Evolutionary conservation across 1,140 invertebrate genomes (phyloP), one percentile per base, ranked within the genome.

Genomic region (Drosophila kanapiae): DNA sequence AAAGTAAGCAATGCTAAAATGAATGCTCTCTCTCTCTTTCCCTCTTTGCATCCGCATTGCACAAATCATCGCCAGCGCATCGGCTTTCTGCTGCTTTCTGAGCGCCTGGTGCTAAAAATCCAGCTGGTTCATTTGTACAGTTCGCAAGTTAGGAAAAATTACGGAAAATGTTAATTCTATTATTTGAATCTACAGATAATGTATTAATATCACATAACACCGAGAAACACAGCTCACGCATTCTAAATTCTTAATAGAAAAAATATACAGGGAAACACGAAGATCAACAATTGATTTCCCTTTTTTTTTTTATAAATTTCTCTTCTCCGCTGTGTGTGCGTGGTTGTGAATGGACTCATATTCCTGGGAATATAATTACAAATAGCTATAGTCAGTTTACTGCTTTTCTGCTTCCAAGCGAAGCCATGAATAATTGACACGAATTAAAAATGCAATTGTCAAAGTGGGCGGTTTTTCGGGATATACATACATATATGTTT

Each of bases 391-490:
- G 31, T 38, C 37, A 31, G 14, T 33, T 51, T 67, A 29, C 42
- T 13, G 9, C 31, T 37, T 45, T 29, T 33, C 14, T 23, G 48
- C 43, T 14, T 48, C 23, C 38, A 33, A 56, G 23, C 35, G n/a
- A 37, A 23, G 23, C 31, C 51, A 43, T 76, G 45, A 76, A 76
- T 76, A 76, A 76, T 67, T 76, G 45, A 76, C 16, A 13, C n/a
- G 13, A 57, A 76, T 77, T 64, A 40, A 71, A 81, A 81, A 77
- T 81, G 61, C 79, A 77, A 77, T 69, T 76, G 78, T 58, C 64
- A 54, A 40, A 31, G 37, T 23, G 61, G 23, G 27, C 3, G 38
- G 37, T 16, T 40, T 59, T 35, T 58, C 14, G 23, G 4, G 6
- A 1, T 48, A 2, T n/a, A n/a, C n/a, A n/a, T n/a, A n/a, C n/a